A percentile compares a stretch with the other conserved stretches of the same genome.
Conservation (phyloP, 1,140 invertebrate species). For the Drosophila erecta region DNA sequence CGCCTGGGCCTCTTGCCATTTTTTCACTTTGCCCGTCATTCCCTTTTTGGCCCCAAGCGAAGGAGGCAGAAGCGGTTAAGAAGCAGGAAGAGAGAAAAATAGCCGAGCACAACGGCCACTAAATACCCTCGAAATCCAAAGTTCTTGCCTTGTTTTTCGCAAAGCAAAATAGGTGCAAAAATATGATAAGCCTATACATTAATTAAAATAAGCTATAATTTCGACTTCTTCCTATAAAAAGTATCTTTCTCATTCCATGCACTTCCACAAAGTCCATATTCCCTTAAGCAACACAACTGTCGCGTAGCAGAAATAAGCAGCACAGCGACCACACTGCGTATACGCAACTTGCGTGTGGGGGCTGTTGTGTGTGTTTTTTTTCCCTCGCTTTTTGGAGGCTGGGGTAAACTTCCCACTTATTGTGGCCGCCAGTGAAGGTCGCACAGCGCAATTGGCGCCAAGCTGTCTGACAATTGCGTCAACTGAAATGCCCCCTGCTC, state of each 20-base stretch:
- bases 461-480: constrained; percentile 45
- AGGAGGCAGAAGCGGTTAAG: constrained; percentile 28
- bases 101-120: neutral
- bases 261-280: neutral
- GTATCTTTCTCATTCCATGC: neutral
- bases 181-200: too few relatives aligned
- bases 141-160: neutral
- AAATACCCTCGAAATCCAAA: neutral
- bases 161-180: too few relatives aligned
- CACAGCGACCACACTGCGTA: constrained; percentile 35
- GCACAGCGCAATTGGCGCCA: constrained; percentile 36
- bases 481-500: constrained; percentile 26
- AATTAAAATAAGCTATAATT: too few relatives aligned
- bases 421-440: constrained; percentile 47
- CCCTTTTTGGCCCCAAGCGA: constrained; percentile 33
- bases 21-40: constrained; percentile 50
- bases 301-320: neutral
- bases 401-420: constrained; percentile 14
- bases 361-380: neutral
- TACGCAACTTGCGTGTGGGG: constrained; percentile 32
- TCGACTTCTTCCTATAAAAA: too few relatives aligned
- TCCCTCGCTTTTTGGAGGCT: neutral
- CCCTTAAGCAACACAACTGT: neutral
- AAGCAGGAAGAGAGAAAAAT: neutral
- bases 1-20: constrained; percentile 42